phyloP scores from a whole-genome alignment of 2,888 invertebrate genomes.

The Spodoptera littoralis region DNA sequence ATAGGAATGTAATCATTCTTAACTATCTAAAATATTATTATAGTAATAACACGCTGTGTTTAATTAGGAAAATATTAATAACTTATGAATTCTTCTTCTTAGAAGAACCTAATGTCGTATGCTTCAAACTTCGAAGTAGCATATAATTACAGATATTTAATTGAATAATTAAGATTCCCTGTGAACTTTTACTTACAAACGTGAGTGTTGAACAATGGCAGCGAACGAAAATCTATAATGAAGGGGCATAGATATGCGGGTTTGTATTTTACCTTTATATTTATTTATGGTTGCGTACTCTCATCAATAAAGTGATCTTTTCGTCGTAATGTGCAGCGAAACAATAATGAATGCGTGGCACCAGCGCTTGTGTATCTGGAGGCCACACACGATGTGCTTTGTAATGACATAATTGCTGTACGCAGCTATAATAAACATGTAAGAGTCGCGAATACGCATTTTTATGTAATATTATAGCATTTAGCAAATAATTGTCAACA shows the following conservation, averaged over 20 bases:
- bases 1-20: constrained; percentile 48
- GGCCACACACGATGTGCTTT: constrained; percentile 57
- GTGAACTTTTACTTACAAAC: constrained; percentile 18
- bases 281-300: constrained; percentile 46
- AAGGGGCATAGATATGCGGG: constrained; percentile 47
- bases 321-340: constrained; percentile 42
- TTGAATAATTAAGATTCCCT: constrained; percentile 10
- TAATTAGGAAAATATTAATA: constrained; percentile 21
- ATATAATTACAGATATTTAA: constrained; percentile 3
- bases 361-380: constrained; percentile 29
- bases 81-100: constrained; percentile 1
- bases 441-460: constrained; percentile 24
- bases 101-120: constrained; percentile 1
- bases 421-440: constrained; percentile 35
- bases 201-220: constrained; percentile 27
- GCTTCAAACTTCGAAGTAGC: background rate
- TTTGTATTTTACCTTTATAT: constrained; percentile 51
- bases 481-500: too few relatives aligned
- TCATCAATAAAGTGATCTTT: constrained; percentile 50
- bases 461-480: background rate
- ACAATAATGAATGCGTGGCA: constrained; percentile 54
- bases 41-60: constrained; percentile 9
- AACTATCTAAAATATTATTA: constrained; percentile 33
- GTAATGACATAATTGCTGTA: constrained; percentile 55
- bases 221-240: constrained; percentile 35